Conservation (phyloP, 2,888 invertebrate genomes). For the Eupeodes latifasciatus region DNA sequence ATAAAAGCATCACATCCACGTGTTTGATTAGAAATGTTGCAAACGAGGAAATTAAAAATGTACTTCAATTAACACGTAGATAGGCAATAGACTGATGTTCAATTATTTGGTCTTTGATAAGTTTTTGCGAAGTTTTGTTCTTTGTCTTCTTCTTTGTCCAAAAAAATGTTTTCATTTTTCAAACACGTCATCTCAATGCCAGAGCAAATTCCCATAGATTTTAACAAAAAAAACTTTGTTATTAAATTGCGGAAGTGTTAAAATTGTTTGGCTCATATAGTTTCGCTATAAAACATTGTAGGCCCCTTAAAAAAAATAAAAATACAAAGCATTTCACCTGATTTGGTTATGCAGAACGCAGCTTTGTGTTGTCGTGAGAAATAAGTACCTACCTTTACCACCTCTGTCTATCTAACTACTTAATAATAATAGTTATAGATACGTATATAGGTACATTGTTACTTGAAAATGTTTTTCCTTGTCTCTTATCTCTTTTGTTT, state of each 20-base stretch:
- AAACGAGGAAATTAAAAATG: conserved; percentile 36
- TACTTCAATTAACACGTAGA: conserved; percentile 33
- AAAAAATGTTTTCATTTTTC: background rate
- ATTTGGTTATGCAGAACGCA: conserved; percentile 28
- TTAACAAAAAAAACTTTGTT: background rate
- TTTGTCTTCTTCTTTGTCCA: conserved; percentile 1
- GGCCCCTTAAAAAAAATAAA: background rate
- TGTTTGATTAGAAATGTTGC: background rate
- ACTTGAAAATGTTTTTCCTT: background rate
- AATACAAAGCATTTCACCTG: conserved; percentile 22
- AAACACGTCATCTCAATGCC: conserved; percentile 20
- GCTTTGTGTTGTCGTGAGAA: conserved; percentile 1
- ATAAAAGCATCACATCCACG: conserved; percentile 8
- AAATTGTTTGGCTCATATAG: conserved; percentile 10
- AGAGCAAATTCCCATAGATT: conserved; percentile 4
- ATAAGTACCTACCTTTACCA: background rate
- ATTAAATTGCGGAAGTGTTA: conserved; percentile 32
- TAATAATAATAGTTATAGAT: background rate
- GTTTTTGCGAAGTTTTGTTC: background rate
- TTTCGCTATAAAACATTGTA: background rate
- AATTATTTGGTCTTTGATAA: background rate
- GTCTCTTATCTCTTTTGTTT: conserved; percentile 13
- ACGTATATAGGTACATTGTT: background rate
- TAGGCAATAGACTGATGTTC: background rate
- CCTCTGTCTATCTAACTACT: background rate